Base-by-base conservation (phyloP, 1,140 invertebrate genomes). In the Cylas formicarius region DNA sequence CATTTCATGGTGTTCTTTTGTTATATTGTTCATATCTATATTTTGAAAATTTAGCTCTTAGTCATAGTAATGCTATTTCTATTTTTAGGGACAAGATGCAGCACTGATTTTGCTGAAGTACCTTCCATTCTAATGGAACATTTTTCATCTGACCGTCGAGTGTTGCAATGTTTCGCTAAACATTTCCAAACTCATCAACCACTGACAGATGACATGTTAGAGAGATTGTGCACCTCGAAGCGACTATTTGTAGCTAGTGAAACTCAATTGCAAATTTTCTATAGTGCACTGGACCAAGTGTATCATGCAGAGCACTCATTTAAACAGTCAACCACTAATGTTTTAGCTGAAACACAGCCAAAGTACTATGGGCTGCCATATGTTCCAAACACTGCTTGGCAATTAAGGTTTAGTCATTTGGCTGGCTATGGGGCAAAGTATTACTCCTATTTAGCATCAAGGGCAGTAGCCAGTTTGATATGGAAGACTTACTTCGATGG, bases 71-170 rank as follows among this genome's bases (percentile, higher is more conserved):
- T n/a, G n/a, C n/a, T n/a, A n/a, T n/a, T n/a, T 31, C 5, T 18
- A n/a, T 11, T 50, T 50, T 14, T 28, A 50, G 48, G 51, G n/a
- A 99, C 97, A 1, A 73, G 97, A 47, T 98, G 94, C 66, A 82
- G 86, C 23, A 97, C 95, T 4, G 96, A 99, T 72, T 89, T 99
- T 65, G 96, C 96, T 3, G 97, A 99, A 76, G 89, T 99, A 20
- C 96, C 96, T 17, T 97, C 92, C 32, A 84, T 97, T 45, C 71
- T 99, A 11, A 97, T 99, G 93, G 96, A 99, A 72, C 95, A 91
- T 67, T 99, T 99, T 75, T 86, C 90, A 17, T 79, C 77, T 33
- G 89, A 97, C 73, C 83, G 87, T 1, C 72, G 87, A 53, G 82
- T 94, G 2, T 65, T 99, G 2, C 75, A 77, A 21, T 77, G 78